Base-by-base conservation (phyloP, 2,113 vertebrate genomes). In the Scatophagus argus region DNA sequence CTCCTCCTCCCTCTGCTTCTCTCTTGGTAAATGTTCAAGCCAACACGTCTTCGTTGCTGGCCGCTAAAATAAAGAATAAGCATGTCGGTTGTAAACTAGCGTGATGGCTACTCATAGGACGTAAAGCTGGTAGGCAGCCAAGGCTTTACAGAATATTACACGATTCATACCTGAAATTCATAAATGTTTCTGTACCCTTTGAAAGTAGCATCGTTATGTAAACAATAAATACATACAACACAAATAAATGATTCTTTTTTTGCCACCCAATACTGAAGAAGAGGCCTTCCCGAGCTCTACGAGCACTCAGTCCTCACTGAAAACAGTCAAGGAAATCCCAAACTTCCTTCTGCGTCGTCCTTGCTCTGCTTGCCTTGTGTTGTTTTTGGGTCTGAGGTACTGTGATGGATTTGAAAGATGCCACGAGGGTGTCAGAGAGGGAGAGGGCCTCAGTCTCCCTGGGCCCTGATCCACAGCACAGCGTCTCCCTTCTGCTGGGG, bases 171-270 rank as follows among this genome's bases (percentile, higher is more conserved):
- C 92, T 93, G 87, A 94, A 92, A 80, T 80, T 81, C 89, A 82
- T 73, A 77, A 74, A 68, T 63, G 67, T 79, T 79, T 86, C 86
- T 87, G 94, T 94, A 95, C 95, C 94, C 93, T 95, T 84, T 91
- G 76, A 90, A 91, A 92, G 87, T 93, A 74, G 60, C 90, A 85
- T 91, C 85, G 39, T 83, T 89, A 90, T 93, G 95, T 94, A 96
- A 97, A 96, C 96, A 95, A 90, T 68, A 89, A 84, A 89, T 82
- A 86, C 76, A 87, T 72, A 82, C 58, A 85, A 87, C n/a, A 86
- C 62, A 60, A 70, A 85, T 64, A 67, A 63, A 90, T 72, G 82
- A 56, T 52, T 74, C 49, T 38, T 17, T 43, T 84, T 83, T 81
- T 56, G 65, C 66, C 66, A 52, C 62, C 80, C 69, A 86, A 62